phyloP scores from a whole-genome alignment of 2,113 vertebrate species.

The Telmatochromis sp. region DNA sequence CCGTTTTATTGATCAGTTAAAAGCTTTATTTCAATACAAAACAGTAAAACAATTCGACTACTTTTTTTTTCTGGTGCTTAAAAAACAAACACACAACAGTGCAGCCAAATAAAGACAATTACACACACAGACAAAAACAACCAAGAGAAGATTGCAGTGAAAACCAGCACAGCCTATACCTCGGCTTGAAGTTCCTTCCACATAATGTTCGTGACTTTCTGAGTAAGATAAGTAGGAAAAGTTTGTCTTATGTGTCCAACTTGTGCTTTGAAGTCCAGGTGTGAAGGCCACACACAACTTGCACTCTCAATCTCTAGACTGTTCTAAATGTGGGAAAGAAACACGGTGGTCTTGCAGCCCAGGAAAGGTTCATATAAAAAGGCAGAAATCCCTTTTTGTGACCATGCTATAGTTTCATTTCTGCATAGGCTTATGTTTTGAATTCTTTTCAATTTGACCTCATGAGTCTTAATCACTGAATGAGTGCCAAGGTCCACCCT shows the following conservation, averaged over 20 bases:
- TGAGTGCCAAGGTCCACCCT: not conserved
- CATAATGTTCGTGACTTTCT: not conserved
- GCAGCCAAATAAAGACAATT: not conserved
- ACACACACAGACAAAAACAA: not conserved
- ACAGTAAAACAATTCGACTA: not conserved
- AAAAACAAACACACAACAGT: not conserved
- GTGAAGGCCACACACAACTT: not conserved
- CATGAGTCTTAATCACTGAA: not conserved
- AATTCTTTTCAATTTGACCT: not conserved
- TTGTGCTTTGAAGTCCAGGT: not conserved
- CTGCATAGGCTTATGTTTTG: not conserved
- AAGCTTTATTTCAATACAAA: not conserved
- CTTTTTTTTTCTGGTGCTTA: not conserved
- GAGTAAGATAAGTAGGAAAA: not conserved
- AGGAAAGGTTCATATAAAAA: not conserved
- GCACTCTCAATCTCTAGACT: not conserved
- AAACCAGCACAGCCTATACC: not conserved
- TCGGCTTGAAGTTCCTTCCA: not conserved
- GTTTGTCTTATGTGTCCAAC: rapidly evolving
- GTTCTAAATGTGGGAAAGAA: not conserved
- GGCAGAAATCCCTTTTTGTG: not conserved
- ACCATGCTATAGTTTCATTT: not conserved
- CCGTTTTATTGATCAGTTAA: not conserved
- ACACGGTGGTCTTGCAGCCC: not conserved
- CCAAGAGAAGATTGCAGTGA: not conserved